phyloP scores from a whole-genome alignment of 2,797 vertebrate genomes.

The Lithobates pipiens region DNA sequence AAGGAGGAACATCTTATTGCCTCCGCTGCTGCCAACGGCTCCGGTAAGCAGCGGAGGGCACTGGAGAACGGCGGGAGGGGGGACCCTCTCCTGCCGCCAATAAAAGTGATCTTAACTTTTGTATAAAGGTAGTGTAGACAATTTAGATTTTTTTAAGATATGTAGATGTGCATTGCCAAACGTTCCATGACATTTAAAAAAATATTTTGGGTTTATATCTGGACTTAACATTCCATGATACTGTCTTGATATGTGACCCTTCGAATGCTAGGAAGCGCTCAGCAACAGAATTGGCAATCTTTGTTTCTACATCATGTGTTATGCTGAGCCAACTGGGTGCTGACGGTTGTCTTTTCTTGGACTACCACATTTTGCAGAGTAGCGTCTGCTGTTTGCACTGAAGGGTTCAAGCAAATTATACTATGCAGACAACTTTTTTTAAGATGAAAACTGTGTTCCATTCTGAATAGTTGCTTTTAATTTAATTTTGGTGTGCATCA shows the following conservation, averaged over 20 bases:
- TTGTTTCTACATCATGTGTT: constrained; percentile 13
- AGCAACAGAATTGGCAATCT: constrained; percentile 6
- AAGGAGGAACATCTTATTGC: too few relatives aligned
- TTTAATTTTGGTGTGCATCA: constrained; percentile 76
- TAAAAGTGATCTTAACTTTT: constrained; percentile 76
- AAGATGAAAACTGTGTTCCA: constrained; percentile 71
- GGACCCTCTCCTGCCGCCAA: too few relatives aligned
- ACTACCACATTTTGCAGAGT: constrained; percentile 18
- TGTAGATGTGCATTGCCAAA: constrained; percentile 85
- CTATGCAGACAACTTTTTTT: constrained; percentile 76
- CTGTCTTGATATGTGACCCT: constrained; percentile 63
- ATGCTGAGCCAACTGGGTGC: constrained; percentile 5
- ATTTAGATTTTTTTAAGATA: constrained; percentile 80
- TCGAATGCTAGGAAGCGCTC: constrained; percentile 62
- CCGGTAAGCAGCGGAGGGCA: too few relatives aligned
- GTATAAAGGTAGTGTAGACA: constrained; percentile 89
- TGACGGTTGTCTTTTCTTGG: constrained; percentile 5
- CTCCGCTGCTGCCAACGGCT: too few relatives aligned
- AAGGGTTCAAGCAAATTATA: constrained; percentile 60
- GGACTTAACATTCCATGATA: constrained; percentile 81
- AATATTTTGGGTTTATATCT: constrained; percentile 70
- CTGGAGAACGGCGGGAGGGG: too few relatives aligned
- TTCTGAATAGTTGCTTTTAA: constrained; percentile 73
- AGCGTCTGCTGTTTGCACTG: constrained; percentile 47
- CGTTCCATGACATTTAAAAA: constrained; percentile 73